phyloP scores from a whole-genome alignment of 2,797 vertebrate species.

The Anabas testudineus region DNA sequence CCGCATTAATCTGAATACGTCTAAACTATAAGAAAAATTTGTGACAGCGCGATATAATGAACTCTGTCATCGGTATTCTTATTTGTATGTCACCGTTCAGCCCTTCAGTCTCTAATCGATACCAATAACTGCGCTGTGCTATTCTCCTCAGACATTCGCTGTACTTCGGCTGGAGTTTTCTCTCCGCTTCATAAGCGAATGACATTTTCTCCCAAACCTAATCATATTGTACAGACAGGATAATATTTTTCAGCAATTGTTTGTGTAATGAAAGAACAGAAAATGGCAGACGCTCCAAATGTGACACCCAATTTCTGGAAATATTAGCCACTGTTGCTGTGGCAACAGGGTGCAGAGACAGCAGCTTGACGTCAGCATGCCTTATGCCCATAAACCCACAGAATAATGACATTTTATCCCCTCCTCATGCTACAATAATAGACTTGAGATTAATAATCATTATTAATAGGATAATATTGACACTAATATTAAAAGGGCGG shows the following conservation, averaged over 20 bases:
- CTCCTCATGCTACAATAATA: conserved; percentile 44
- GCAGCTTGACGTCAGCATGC: conserved; percentile 78
- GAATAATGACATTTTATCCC: conserved; percentile 65
- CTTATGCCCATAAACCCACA: conserved; percentile 78
- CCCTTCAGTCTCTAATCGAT: conserved; percentile 16
- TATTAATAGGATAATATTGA: conserved; percentile 17
- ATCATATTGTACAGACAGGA: conserved; percentile 61
- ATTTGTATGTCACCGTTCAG: conserved; percentile 15
- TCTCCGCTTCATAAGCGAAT: conserved; percentile 38
- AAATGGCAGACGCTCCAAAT: conserved; percentile 83
- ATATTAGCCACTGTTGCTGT: conserved; percentile 85
- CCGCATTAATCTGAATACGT: conserved; percentile 23
- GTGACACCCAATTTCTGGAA: conserved; percentile 85
- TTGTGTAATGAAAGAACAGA: conserved; percentile 77
- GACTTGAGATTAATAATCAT: conserved; percentile 28
- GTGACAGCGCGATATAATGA: conserved; percentile 5
- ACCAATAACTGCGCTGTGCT: conserved; percentile 26
- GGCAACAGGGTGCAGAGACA: conserved; percentile 80
- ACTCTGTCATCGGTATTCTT: conserved; percentile 10
- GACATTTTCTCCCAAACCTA: conserved; percentile 59
- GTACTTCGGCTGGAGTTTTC: conserved; percentile 26
- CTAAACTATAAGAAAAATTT: conserved; percentile 2
- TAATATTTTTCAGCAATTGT: conserved; percentile 67
- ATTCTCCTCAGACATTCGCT: conserved; percentile 21
- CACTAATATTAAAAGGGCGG: not conserved